Evolutionary conservation across 2,888 invertebrate genomes (phyloP), one percentile per base, ranked within the genome.

Genomic region (Sinopyrophorus schimmeli): DNA sequence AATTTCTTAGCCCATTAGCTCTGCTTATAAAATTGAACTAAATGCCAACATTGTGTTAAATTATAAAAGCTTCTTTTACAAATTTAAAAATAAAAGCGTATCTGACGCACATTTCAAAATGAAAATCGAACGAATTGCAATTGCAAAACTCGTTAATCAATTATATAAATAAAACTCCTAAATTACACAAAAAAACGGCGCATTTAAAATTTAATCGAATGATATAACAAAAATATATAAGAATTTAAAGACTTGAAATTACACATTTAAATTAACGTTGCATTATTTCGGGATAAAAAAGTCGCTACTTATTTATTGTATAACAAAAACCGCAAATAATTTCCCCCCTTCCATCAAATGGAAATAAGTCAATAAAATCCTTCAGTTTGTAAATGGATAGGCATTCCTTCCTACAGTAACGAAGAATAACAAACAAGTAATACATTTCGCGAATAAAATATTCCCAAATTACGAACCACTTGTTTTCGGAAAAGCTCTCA

Each of bases 381-480:
- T 51, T 28, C 51, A 47, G 51, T 42, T 53, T 58, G 57, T 58
- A 58, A 58, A 53, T 54, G 57, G 53, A 16, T 30, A 54, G n/a
- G 44, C 34, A 46, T 35, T 34, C 53, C 38, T 47, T 44, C 44
- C 43, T 40, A 40, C 49, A 39, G 41, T 48, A 53, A 46, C 54
- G 55, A 35, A 55, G 40, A 30, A 18, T 24, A 28, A 46, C 50
- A 50, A 55, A 53, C 47, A 53, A n/a, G 43, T 51, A 48, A 57
- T 53, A 57, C 43, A 47, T n/a, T n/a, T 52, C 35, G 30, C 15
- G 30, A 34, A 44, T 43, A 47, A 49, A 46, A 47, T 46, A 55
- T 53, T 37, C 34, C 34, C 14, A 32, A 43, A 31, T 23, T 35
- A 24, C 34, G 12, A 35, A 35, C 10, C 32, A 7, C 11, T 35